Percentiles rank a stretch among this genome's conserved stretches.
Conservation (phyloP, 2,797 vertebrate species). For the Calcarius lapponicus region DNA sequence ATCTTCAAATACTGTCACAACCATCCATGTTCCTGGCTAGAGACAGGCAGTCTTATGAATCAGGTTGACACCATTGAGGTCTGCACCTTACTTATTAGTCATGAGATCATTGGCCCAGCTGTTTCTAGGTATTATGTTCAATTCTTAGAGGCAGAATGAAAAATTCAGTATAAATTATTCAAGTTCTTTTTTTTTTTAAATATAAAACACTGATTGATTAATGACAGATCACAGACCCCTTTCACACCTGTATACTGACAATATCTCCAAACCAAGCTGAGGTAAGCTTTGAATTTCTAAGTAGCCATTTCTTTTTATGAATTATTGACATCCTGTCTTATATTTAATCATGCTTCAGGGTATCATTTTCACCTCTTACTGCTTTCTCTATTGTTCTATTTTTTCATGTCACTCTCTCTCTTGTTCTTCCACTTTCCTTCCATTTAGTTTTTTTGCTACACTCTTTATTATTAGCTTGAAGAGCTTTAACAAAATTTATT, state of each 20-base stretch:
- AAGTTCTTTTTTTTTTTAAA: not conserved
- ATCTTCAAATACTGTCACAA: not conserved
- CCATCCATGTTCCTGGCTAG: not conserved
- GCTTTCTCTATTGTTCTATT: not conserved
- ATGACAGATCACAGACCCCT: not conserved
- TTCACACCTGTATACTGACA: not conserved
- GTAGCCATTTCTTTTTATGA: not conserved
- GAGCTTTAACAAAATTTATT: not conserved
- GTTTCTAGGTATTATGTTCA: not conserved
- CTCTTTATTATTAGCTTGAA: not conserved
- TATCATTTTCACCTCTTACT: not conserved
- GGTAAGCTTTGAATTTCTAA: not conserved
- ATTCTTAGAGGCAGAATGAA: not conserved
- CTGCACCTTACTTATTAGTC: not conserved
- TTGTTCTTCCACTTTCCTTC: not conserved
- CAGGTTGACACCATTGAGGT: not conserved
- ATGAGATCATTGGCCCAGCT: not conserved
- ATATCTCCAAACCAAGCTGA: not conserved
- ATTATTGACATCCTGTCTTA: not conserved
- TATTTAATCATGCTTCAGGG: not conserved
- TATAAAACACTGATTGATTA: not conserved
- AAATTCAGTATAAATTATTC: not conserved
- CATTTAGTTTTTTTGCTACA: not conserved
- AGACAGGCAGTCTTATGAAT: not conserved
- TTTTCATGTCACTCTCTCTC: not conserved